Percentiles rank a stretch among this genome's conserved stretches.
Conservation (phyloP, 1,140 invertebrate species). For the Lepidotrigona ventralis region DNA sequence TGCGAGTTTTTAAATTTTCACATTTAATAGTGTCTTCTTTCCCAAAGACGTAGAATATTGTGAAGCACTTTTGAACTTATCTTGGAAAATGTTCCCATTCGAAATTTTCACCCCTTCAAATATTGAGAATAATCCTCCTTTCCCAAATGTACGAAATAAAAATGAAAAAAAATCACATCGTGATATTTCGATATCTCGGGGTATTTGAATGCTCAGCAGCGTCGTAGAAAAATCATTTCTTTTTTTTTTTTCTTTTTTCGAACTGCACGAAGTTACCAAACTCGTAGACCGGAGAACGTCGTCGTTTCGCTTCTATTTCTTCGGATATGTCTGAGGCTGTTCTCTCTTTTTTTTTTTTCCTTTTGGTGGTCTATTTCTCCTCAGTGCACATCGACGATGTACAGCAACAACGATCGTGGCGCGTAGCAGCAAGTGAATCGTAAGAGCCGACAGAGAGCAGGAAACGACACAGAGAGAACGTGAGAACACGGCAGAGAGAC, state of each 20-base stretch:
- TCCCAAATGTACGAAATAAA: no score
- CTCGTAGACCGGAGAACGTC: not conserved
- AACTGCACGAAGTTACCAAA: not conserved
- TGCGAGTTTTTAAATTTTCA: no score
- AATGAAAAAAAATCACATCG: no score
- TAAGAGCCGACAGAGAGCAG: constrained; percentile 46
- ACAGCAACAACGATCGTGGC: constrained; percentile 20
- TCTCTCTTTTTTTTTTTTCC: no score
- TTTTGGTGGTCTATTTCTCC: not conserved
- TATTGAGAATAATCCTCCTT: no score
- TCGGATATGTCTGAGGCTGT: not conserved
- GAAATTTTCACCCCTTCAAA: no score
- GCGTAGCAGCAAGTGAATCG: constrained; percentile 23
- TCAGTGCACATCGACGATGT: constrained; percentile 32
- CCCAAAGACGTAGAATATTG: no score
- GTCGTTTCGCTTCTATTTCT: not conserved
- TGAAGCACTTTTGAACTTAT: no score
- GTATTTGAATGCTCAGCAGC: not conserved
- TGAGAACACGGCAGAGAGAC: constrained; percentile 33
- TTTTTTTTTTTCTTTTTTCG: no score
- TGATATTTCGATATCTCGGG: not conserved
- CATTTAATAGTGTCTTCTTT: no score
- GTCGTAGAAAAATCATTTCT: not conserved
- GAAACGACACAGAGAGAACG: constrained; percentile 46
- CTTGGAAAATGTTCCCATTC: no score